Conservation (phyloP, 2,797 vertebrate species). For the Triplophysa yarkandensis region DNA sequence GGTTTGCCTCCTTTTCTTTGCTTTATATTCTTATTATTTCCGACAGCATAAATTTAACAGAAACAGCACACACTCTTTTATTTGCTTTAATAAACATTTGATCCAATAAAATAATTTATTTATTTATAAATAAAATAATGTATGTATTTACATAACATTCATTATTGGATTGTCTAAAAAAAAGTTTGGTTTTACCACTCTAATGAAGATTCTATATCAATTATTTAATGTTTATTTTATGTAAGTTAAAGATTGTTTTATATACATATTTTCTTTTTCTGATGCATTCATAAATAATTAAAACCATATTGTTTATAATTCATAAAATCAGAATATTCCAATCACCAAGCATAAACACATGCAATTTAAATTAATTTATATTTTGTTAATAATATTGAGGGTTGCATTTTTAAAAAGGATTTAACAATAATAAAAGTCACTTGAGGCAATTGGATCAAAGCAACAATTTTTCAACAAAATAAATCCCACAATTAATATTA, state of each 20-base stretch:
- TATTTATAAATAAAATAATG: too few species aligned
- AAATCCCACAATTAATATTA: too few species aligned
- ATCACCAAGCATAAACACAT: too few species aligned
- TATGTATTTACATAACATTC: not conserved
- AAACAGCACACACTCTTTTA: not conserved
- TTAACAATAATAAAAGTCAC: too few species aligned
- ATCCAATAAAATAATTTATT: too few species aligned
- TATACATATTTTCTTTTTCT: not conserved
- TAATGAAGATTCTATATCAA: not conserved
- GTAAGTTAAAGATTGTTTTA: not conserved
- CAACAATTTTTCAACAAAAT: not conserved
- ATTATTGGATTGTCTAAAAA: not conserved
- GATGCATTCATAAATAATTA: not conserved
- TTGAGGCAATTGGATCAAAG: not conserved
- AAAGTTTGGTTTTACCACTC: not conserved
- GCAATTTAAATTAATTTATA: too few species aligned
- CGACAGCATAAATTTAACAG: not conserved
- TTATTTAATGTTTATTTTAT: too few species aligned
- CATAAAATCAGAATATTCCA: too few species aligned
- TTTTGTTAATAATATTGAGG: too few species aligned
- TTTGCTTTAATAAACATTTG: too few species aligned
- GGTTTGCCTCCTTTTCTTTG: not conserved
- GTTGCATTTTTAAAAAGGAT: too few species aligned
- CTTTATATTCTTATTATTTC: not conserved
- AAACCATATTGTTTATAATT: not conserved